Evolutionary conservation across 2,888 invertebrate genomes (phyloP).

Genomic region (Trimorus sp.): DNA sequence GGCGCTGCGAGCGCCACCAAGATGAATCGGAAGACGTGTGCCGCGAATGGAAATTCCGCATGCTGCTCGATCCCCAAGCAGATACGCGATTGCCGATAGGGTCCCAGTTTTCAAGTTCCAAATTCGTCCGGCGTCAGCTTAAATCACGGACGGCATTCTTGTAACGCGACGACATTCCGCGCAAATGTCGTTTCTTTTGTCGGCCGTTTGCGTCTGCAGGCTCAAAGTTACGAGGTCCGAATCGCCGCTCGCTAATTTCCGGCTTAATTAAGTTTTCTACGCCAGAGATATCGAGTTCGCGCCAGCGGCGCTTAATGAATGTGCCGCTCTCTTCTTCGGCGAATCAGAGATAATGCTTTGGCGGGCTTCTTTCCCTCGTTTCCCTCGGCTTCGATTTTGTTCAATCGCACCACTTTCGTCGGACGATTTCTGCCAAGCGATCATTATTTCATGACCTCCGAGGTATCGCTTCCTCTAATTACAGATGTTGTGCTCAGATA

Average conservation of each 20-base stretch:
- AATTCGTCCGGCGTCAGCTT: slow-evolving; percentile 64
- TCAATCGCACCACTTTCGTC: too few species aligned
- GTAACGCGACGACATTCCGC: slow-evolving; percentile 22
- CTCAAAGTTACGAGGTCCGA: slow-evolving; percentile 4
- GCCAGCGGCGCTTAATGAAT: too few species aligned
- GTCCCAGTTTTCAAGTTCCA: slow-evolving; percentile 60
- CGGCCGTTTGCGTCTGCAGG: too few species aligned
- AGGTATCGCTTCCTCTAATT: too few species aligned
- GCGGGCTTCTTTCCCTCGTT: too few species aligned
- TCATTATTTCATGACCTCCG: too few species aligned
- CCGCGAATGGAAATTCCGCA: slow-evolving; percentile 61
- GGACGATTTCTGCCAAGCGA: too few species aligned
- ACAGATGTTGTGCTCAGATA: too few species aligned
- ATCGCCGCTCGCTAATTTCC: slow-evolving; percentile 14
- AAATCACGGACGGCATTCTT: slow-evolving; percentile 25
- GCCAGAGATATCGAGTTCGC: background rate
- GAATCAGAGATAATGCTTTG: background rate
- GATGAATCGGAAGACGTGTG: slow-evolving; percentile 62
- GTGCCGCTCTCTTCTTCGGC: background rate
- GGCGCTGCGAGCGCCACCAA: slow-evolving; percentile 8
- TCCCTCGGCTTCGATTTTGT: too few species aligned
- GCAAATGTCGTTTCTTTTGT: background rate
- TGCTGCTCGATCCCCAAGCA: slow-evolving; percentile 47
- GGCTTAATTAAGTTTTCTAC: slow-evolving; percentile 14
- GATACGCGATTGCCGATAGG: slow-evolving; percentile 63